A percentile compares a stretch with the other conserved stretches of the same genome.
Evolutionary conservation across 2,797 vertebrate genomes (phyloP).

Genomic region (Pelochelys cantorii): DNA sequence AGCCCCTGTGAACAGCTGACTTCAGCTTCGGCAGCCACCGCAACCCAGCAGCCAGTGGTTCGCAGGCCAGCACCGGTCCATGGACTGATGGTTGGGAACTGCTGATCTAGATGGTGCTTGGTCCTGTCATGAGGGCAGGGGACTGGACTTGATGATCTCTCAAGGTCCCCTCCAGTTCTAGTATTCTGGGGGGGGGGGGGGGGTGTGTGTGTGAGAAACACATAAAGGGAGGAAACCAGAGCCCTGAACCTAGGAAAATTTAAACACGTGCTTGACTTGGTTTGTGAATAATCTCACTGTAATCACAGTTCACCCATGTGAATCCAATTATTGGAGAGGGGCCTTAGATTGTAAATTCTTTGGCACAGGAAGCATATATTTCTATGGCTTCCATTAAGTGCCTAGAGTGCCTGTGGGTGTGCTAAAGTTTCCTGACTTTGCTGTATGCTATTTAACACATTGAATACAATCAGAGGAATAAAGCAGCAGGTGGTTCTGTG

Average conservation of each 20-base stretch:
- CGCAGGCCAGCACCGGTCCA: too few species aligned
- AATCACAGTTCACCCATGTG: background rate
- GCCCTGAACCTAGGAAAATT: constrained; percentile 13
- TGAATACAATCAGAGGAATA: background rate
- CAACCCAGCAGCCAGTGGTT: too few species aligned
- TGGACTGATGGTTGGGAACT: too few species aligned
- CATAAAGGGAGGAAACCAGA: background rate
- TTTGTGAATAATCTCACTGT: background rate
- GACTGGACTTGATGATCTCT: too few species aligned
- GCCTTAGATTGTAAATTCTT: background rate
- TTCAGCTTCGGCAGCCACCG: too few species aligned
- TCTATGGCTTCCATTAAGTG: background rate
- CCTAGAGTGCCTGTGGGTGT: background rate
- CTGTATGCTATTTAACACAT: background rate
- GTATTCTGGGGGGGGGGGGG: too few species aligned
- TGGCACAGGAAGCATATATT: background rate
- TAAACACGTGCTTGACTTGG: background rate
- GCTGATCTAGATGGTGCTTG: too few species aligned
- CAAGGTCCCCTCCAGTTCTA: too few species aligned
- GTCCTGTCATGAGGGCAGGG: too few species aligned
- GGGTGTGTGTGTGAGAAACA: background rate
- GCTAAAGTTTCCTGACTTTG: background rate
- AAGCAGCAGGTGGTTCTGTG: background rate
- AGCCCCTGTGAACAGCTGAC: too few species aligned
- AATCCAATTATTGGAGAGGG: background rate